These are phyloP conservation scores for Ceratina calcarata DNA, from an alignment of 1,140 invertebrate species.

Conservation along the genomic window DNA sequence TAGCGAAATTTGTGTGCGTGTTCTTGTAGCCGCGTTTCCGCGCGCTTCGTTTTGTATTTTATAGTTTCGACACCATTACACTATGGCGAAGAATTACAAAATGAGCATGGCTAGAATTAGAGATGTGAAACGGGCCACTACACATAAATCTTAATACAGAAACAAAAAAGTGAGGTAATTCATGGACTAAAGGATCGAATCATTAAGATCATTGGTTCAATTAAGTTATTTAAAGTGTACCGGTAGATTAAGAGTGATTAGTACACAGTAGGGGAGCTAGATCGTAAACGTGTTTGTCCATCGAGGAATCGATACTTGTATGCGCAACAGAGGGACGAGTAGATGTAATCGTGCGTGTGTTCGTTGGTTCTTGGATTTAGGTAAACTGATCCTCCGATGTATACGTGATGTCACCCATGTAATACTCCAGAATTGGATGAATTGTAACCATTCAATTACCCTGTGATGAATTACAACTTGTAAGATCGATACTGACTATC, in stretches of 20 bases:
- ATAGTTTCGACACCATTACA: constrained; percentile 12
- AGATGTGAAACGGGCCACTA: neutral
- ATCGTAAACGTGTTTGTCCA: neutral
- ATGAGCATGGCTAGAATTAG: neutral
- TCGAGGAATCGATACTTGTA: constrained; percentile 5
- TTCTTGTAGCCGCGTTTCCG: neutral
- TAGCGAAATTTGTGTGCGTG: constrained; percentile 39
- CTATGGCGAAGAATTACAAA: too few species aligned
- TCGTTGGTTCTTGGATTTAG: constrained; percentile 39
- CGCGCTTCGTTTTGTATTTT: constrained; percentile 25
- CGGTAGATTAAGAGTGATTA: too few species aligned
- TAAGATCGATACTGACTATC: constrained; percentile 28
- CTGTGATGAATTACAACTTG: constrained; percentile 36
- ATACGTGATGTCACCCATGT: constrained; percentile 10
- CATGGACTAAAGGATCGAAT: too few species aligned
- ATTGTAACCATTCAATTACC: constrained; percentile 39
- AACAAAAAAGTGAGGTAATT: too few species aligned
- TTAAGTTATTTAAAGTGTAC: too few species aligned
- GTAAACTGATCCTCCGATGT: constrained; percentile 30
- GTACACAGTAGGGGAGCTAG: too few species aligned
- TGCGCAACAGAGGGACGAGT: neutral
- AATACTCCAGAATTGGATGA: constrained; percentile 19
- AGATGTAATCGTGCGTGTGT: neutral
- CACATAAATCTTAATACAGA: too few species aligned
- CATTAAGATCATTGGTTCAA: too few species aligned